Percentiles rank a stretch among this genome's conserved stretches.
These are phyloP conservation scores for Cephalopachus bancanus DNA, from an alignment of 2,797 vertebrate species.

Conservation along the genomic window DNA sequence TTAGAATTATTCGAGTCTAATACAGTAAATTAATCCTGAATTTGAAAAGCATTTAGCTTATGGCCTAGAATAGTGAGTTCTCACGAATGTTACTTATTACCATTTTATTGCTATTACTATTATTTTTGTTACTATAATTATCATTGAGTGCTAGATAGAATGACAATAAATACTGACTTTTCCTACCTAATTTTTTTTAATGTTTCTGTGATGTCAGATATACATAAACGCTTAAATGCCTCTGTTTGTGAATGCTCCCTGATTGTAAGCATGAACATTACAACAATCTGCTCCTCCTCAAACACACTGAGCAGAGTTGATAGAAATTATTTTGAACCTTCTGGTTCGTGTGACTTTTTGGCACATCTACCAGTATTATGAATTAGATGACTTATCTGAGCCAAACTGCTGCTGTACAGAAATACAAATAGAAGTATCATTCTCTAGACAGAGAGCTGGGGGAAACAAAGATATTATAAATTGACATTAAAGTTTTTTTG, in stretches of 20 bases:
- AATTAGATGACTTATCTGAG: conserved; percentile 80
- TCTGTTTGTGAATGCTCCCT: conserved; percentile 74
- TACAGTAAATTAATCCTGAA: conserved; percentile 1
- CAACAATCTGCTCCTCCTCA: conserved; percentile 85
- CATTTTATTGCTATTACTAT: conserved; percentile 1
- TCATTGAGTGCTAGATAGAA: not conserved
- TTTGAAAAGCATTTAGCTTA: not conserved
- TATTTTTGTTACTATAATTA: not conserved
- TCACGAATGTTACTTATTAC: not conserved
- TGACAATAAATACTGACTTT: conserved; percentile 13
- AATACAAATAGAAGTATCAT: conserved; percentile 78
- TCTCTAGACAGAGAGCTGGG: conserved; percentile 35
- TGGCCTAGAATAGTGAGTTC: not conserved
- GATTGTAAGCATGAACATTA: conserved; percentile 76
- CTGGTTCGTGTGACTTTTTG: conserved; percentile 84
- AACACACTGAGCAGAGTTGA: conserved; percentile 82
- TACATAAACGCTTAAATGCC: conserved; percentile 65
- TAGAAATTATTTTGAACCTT: conserved; percentile 87
- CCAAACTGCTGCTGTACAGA: conserved; percentile 70
- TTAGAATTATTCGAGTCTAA: conserved; percentile 50
- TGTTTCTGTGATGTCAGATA: not conserved
- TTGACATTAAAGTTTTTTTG: not conserved
- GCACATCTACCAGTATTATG: conserved; percentile 71
- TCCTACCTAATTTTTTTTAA: conserved; percentile 11
- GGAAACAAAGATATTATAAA: conserved; percentile 37